Base-by-base conservation (phyloP, 1,140 invertebrate species). In the Diachasma alloeum region DNA sequence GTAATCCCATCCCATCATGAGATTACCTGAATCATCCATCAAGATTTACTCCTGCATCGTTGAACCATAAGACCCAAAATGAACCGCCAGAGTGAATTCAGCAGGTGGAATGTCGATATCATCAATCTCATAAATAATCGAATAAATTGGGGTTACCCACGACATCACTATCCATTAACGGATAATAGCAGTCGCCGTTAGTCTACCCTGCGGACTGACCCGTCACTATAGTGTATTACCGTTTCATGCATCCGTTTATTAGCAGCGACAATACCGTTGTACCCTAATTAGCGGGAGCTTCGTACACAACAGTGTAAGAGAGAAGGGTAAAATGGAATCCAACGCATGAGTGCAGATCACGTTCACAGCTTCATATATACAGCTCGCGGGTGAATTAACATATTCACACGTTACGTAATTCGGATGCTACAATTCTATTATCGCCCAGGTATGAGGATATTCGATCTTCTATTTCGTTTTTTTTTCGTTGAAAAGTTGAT, bases 91-190 rank as follows among this genome's bases (percentile, higher is more conserved):
- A 48, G 36, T 76, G 48, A 48, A 77, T 59, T 53, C 59, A 56
- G 36, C 42, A 24, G 63, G 36, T 74, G 39, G 63, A 68, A 69
- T 48, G 48, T 73, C 59, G 63, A 79, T 81, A 80, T 72, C 67
- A 83, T 78, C 80, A 81, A 81, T 83, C 81, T 84, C 80, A 77
- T 81, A 84, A 85, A 83, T 85, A 86, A 86, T 85, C 81, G 82
- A 86, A 85, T 84, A 79, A 86, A 85, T 85, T 77, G 72, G 78
- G 81, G 81, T 81, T 83, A 74, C 63, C 81, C 81, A 79, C 81
- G 80, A 83, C 82, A 84, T 82, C 81, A 79, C 82, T 83, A 82
- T 84, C 83, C 83, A 85, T 86, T 86, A 86, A 84, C 72, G 81
- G 78, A 84, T 84, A 85, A 86, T 84, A 79, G 78, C 79, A 71